Base-by-base conservation (phyloP, 2,113 vertebrate genomes). In the Clarias macrocephalus region DNA sequence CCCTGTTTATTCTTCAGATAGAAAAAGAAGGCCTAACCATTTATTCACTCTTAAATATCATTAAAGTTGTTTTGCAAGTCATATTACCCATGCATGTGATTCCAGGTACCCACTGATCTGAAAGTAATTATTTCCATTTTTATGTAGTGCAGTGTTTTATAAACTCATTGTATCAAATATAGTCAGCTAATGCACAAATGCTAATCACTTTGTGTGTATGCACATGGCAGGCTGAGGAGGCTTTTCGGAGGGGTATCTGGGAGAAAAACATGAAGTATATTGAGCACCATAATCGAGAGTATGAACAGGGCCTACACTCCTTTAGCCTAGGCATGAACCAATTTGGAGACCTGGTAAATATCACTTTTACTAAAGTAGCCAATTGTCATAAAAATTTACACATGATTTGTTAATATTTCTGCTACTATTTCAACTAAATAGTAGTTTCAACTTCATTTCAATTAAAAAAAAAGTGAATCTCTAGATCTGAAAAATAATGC, bases 271-370 rank as follows among this genome's bases (percentile, higher is more conserved):
- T 96, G 91, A 93, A 88, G 0, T 95, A 96, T 91, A 97, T 99
- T 89, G 95, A 95, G 37, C 89, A 90, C 80, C 98, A 99, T 93
- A 99, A 99, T 86, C 93, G 95, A 89, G 97, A 98, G 92, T 96
- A 96, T 0, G 91, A 95, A 0, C 93, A 96, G 91, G 98, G 98
- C 0, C 70, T 95, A 7, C 97, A 96, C 91, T 95, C 95, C 13
- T 99, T 96, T 57, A 93, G 96, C 87, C 75, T 98, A 94, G 97
- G 94, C 75, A 98, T 99, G 97, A 99, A 99, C 93, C 96, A 97
- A 87, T 90, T 99, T 87, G 97, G 97, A 0, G 98, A 99, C 90
- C 96, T 99, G 98, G 98, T 99, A 90, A 93, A 96, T 30, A 80
- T 19, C 2, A 12, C 12, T 75, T 54, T 82, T 56, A 42, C 19